These are phyloP conservation scores for Argynnis bischoffii DNA, from an alignment of 2,888 invertebrate species.

Conservation along the genomic window DNA sequence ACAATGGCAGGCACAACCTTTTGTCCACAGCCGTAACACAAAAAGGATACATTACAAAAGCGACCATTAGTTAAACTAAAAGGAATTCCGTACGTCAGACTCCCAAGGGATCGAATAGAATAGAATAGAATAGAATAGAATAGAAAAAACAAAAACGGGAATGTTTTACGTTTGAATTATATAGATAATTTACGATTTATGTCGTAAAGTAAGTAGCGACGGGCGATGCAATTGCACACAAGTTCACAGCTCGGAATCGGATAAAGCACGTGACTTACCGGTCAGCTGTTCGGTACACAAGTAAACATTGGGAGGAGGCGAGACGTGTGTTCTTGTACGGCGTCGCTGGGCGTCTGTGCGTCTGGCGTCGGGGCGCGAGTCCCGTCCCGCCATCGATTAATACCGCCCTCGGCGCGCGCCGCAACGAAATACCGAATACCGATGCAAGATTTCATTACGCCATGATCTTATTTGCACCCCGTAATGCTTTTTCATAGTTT, in stretches of 20 bases:
- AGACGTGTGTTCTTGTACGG: constrained; percentile 79
- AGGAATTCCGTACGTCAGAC: constrained; percentile 59
- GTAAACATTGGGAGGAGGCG: constrained; percentile 78
- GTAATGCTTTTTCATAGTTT: constrained; percentile 80
- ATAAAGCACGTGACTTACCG: constrained; percentile 79
- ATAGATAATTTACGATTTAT: constrained; percentile 70
- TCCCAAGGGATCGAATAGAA: constrained; percentile 64
- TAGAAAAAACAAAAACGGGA: constrained; percentile 56
- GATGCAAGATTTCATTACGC: constrained; percentile 81
- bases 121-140: constrained; percentile 61
- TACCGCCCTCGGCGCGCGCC: constrained; percentile 65
- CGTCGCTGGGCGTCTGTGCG: constrained; percentile 80
- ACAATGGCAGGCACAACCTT: constrained; percentile 61
- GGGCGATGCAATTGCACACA: constrained; percentile 65
- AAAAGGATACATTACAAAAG: constrained; percentile 78
- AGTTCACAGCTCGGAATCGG: constrained; percentile 50
- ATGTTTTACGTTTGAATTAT: constrained; percentile 56
- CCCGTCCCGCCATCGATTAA: constrained; percentile 74
- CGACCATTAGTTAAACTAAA: constrained; percentile 67
- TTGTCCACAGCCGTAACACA: constrained; percentile 70
- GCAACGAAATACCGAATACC: constrained; percentile 61
- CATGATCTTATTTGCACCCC: constrained; percentile 81
- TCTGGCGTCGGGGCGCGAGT: constrained; percentile 81
- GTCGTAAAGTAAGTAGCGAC: constrained; percentile 49
- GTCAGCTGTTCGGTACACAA: constrained; percentile 78